Evolutionary conservation across 2,888 invertebrate species (phyloP).

Genomic region (Caenorhabditis sp.): DNA sequence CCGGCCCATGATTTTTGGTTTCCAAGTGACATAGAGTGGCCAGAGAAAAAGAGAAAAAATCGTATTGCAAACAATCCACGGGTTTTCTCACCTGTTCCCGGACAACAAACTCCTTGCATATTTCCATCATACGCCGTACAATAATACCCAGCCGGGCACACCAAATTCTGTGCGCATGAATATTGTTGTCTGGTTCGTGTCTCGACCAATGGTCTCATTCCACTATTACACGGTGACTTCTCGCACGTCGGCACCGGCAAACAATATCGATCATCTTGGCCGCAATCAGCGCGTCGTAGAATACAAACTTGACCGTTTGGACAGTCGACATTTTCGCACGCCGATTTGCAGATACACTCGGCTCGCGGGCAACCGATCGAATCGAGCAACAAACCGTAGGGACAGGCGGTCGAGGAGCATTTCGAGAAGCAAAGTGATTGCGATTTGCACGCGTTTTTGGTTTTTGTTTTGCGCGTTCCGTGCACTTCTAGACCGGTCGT

Average conservation of each 20-base stretch:
- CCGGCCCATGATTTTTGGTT: too few relatives aligned
- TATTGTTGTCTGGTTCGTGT: constrained; percentile 47
- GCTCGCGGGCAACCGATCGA: constrained; percentile 43
- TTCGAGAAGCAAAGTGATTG: constrained; percentile 30
- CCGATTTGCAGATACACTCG: constrained; percentile 47
- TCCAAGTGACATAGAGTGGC: too few relatives aligned
- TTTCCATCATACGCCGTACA: constrained; percentile 53
- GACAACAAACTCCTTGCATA: constrained; percentile 58
- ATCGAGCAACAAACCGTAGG: constrained; percentile 45
- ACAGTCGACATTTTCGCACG: constrained; percentile 46
- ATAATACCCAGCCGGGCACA: constrained; percentile 55
- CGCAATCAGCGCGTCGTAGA: constrained; percentile 45
- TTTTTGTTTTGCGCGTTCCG: constrained; percentile 53
- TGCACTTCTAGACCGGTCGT: constrained; percentile 56
- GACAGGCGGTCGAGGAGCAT: constrained; percentile 39
- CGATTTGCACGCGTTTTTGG: constrained; percentile 35
- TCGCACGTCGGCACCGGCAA: constrained; percentile 58
- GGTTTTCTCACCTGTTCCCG: constrained; percentile 30
- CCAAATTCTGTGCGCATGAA: constrained; percentile 42
- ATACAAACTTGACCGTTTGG: constrained; percentile 46
- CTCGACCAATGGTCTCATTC: constrained; percentile 44
- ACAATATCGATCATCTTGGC: constrained; percentile 38
- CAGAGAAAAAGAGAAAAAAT: too few relatives aligned
- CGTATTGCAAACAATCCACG: too few relatives aligned
- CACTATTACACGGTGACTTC: constrained; percentile 33